phyloP scores from a whole-genome alignment of 1,140 invertebrate genomes.

The Meloidogyne chitwoodi region DNA sequence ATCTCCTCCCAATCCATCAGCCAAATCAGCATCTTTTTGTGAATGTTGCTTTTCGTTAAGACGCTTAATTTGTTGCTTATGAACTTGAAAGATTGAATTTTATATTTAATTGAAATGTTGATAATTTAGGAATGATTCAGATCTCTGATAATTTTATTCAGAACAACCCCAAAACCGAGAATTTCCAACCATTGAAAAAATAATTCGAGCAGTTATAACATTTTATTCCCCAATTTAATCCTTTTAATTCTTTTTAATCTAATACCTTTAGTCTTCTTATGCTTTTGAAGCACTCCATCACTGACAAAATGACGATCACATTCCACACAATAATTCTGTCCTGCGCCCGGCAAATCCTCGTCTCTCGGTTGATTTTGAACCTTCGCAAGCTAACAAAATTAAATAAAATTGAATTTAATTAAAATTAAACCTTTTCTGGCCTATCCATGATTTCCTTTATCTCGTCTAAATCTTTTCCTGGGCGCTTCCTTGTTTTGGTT shows the following conservation, averaged over 20 bases:
- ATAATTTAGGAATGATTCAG: background rate
- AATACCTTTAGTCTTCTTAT: slow-evolving; percentile 49
- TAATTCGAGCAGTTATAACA: no score
- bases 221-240: no score
- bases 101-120: background rate
- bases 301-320: slow-evolving; percentile 60
- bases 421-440: slow-evolving; percentile 52
- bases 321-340: slow-evolving; percentile 63
- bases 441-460: slow-evolving; percentile 63
- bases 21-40: slow-evolving; percentile 50
- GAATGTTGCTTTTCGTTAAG: slow-evolving; percentile 51
- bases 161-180: no score
- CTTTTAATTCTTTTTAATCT: background rate
- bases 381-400: slow-evolving; percentile 34
- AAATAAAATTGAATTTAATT: background rate
- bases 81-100: slow-evolving; percentile 24
- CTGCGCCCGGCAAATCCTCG: slow-evolving; percentile 62
- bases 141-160: no score
- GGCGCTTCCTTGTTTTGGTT: slow-evolving; percentile 59
- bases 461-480: slow-evolving; percentile 64
- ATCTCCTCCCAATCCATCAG: slow-evolving; percentile 46
- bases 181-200: no score
- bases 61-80: slow-evolving; percentile 49
- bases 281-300: slow-evolving; percentile 18
- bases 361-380: slow-evolving; percentile 59